Evolutionary conservation across 2,113 vertebrate species (phyloP), one percentile per base, ranked within the genome.

Genomic region (Prionailurus bengalensis): DNA sequence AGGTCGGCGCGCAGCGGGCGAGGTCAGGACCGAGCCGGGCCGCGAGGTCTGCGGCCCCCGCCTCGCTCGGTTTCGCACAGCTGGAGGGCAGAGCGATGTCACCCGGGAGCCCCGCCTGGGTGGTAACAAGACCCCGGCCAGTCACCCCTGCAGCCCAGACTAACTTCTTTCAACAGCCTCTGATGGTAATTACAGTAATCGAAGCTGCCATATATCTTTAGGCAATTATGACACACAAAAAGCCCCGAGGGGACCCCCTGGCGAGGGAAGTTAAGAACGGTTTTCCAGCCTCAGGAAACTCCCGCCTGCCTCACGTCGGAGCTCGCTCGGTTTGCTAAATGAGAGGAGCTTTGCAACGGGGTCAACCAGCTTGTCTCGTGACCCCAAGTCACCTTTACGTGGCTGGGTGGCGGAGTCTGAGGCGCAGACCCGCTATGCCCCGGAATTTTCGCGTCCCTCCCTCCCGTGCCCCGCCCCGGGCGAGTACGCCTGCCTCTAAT

Each of bases 181-280:
- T 99, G 99, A 99, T 99, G 99, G 99, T 99, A 99, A 99, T 99
- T 99, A 99, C 99, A 99, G 99, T 99, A 99, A 99, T 99, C 98
- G 99, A 99, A 99, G 99, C 99, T 99, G 99, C 99, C 99, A 99
- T 99, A 99, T 99, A 99, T 99, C 99, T 99, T 99, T 99, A 99
- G 99, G 99, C 99, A 99, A 99, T 99, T 99, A 99, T 98, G 97
- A 99, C 98, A 98, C 98, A 99, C 99, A 99, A 99, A 99, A 98
- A 99, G 97, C 97, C 98, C 98, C 97, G 98, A 31, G 98, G 98
- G 99, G 99, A 99, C 99, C 99, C 99, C 99, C 96, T 98, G 98
- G 98, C 96, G 99, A 87, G 99, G 98, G 98, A 99, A 99, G 99
- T 99, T 99, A 99, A 99, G 98, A 99, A 99, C 99, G 98, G 98